phyloP scores from a whole-genome alignment of 2,888 invertebrate species.

The Heliconius erato region DNA sequence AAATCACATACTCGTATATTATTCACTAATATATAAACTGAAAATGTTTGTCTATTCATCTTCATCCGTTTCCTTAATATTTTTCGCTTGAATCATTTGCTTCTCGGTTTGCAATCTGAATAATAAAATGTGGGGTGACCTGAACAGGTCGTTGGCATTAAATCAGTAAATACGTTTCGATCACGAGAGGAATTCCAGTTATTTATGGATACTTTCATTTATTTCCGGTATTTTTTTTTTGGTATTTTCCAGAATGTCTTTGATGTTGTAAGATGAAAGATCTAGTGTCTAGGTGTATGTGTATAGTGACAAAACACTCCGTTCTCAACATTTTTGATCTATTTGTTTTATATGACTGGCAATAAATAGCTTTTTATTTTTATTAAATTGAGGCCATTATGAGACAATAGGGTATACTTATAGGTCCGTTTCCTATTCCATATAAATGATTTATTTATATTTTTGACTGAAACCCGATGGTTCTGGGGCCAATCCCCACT shows the following conservation, averaged over 20 bases:
- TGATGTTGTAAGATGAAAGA: background rate
- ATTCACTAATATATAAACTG: background rate
- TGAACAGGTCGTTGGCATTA: conserved; percentile 21
- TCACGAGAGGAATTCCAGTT: conserved; percentile 19
- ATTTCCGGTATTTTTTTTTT: conserved; percentile 12
- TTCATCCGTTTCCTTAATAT: conserved; percentile 35
- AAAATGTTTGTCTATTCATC: conserved; percentile 32
- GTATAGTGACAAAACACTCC: background rate
- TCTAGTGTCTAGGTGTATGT: no score
- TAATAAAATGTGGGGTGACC: conserved; percentile 37
- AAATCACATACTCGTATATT: background rate
- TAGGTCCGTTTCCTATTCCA: no score
- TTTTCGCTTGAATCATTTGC: conserved; percentile 34
- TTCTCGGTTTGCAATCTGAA: conserved; percentile 10
- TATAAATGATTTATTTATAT: no score
- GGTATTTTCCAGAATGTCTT: background rate
- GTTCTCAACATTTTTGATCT: background rate
- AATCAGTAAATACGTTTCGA: conserved; percentile 2
- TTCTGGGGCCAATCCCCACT: no score
- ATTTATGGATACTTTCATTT: conserved; percentile 18
- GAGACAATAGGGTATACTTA: no score
- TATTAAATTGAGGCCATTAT: background rate
- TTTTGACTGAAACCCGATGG: no score
- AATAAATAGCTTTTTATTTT: background rate
- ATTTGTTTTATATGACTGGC: background rate